Conservation (phyloP, 1,140 invertebrate genomes). For the Drusus annulatus region DNA sequence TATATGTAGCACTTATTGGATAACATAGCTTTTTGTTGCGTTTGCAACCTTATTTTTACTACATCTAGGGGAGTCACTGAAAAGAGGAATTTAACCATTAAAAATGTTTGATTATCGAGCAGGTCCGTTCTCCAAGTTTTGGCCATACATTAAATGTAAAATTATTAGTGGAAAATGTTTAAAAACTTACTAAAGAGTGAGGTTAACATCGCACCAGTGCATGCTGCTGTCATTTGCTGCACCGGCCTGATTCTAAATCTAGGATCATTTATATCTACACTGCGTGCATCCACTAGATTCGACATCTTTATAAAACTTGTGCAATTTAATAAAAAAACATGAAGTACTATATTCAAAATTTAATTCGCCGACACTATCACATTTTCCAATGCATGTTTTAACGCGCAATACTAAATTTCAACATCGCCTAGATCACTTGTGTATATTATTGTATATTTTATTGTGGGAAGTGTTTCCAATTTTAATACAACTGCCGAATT, state of each 20-base stretch:
- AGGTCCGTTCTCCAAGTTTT: not conserved
- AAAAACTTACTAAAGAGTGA: slow-evolving; percentile 85
- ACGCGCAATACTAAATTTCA: too few relatives aligned
- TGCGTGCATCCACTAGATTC: not conserved
- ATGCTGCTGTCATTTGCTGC: slow-evolving; percentile 93
- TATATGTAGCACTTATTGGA: slow-evolving; percentile 96
- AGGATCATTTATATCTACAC: slow-evolving; percentile 73
- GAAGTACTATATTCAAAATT: not conserved
- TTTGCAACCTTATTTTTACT: slow-evolving; percentile 97
- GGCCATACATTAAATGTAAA: not conserved
- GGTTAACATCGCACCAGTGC: slow-evolving; percentile 90
- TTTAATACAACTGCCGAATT: not conserved
- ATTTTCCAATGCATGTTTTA: not conserved
- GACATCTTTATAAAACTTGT: slow-evolving; percentile 24
- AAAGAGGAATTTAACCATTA: slow-evolving; percentile 61
- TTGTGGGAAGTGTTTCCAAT: too few relatives aligned
- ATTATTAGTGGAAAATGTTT: not conserved
- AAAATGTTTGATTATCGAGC: not conserved
- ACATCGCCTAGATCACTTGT: too few relatives aligned
- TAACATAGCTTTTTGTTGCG: slow-evolving; percentile 88
- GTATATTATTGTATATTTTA: too few relatives aligned
- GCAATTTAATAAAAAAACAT: slow-evolving; percentile 11
- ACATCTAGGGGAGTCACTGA: slow-evolving; percentile 98
- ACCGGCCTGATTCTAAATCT: slow-evolving; percentile 84
- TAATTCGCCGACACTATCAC: not conserved